Evolutionary conservation across 2,113 vertebrate species (phyloP).

Genomic region (Pteronura brasiliensis): DNA sequence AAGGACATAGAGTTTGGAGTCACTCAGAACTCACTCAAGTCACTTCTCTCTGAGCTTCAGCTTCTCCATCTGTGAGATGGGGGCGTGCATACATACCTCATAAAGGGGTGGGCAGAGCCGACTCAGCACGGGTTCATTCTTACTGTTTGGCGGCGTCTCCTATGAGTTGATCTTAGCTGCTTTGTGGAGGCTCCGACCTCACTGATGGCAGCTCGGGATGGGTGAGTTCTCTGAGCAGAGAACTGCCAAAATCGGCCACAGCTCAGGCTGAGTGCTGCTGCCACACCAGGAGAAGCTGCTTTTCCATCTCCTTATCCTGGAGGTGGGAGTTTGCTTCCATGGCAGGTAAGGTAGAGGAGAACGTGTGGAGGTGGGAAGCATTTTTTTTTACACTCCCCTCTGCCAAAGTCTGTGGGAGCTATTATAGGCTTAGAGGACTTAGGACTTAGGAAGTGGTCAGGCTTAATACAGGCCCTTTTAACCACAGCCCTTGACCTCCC

Average conservation of each 20-base stretch:
- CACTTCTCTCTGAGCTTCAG: not conserved
- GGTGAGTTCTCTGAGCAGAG: not conserved
- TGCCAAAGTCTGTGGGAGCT: not conserved
- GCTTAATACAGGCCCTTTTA: not conserved
- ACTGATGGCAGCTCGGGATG: not conserved
- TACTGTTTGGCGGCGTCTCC: not conserved
- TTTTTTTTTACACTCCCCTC: not conserved
- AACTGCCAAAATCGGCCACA: too few species aligned
- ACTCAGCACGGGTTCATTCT: fast-evolving
- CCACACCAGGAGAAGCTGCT: not conserved
- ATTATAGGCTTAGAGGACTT: not conserved
- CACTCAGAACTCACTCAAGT: not conserved
- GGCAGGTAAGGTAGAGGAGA: not conserved
- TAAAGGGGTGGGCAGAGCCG: fast-evolving
- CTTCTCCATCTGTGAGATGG: not conserved
- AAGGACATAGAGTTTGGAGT: not conserved
- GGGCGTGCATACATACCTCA: fast-evolving
- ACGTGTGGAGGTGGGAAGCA: fast-evolving
- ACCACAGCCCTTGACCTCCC: not conserved
- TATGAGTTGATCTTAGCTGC: not conserved
- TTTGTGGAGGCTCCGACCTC: not conserved
- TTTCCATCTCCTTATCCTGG: not conserved
- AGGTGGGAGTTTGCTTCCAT: not conserved
- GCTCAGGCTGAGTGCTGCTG: not conserved
- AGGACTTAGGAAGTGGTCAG: not conserved